Evolutionary conservation across 1,140 invertebrate species (phyloP), one percentile per base, ranked within the genome.

Genomic region (Sogatella furcifera): DNA sequence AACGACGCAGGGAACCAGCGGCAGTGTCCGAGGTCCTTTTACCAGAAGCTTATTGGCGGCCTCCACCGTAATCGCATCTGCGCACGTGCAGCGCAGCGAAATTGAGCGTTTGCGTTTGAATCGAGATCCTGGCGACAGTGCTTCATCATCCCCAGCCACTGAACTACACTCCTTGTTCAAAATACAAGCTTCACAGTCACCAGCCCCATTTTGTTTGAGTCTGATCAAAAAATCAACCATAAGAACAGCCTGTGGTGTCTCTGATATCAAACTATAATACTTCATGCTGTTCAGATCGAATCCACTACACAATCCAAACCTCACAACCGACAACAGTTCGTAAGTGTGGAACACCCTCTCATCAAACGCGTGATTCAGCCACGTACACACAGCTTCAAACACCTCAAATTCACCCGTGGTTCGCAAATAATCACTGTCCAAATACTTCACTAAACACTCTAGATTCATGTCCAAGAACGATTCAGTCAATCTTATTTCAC

Each of bases 381-480:
- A 77, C 52, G 66, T 68, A 28, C 43, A 43, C n/a, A 62, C 57
- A 2, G 76, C 71, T 58, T 75, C 69, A 66, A 73, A 77, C 2
- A 78, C 74, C 57, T 68, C 57, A 54, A 70, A 72, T 63, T 76
- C 73, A 59, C 75, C 74, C 9, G 31, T 64, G 11, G 41, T 42
- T 17, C 63, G 58, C 11, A 67, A 49, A 31, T 57, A 55, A 58
- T 62, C 55, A 22, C 59, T 60, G 17, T 56, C 38, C 28, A 67
- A 55, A 56, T 66, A 67, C 11, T 52, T 59, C 17, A 64, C 41
- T 17, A 67, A 6, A 38, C 58, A 57, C 13, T 60, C 61, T 67
- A 69, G 11, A n/a, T 71, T 57, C 10, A 76, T 64, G 13, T 74
- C 69, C 21, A 76, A 55, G 62, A 76, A 76, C 46, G 74, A 72